Evolutionary conservation across 2,113 vertebrate genomes (phyloP).

Genomic region (Sminthopsis crassicaudata): DNA sequence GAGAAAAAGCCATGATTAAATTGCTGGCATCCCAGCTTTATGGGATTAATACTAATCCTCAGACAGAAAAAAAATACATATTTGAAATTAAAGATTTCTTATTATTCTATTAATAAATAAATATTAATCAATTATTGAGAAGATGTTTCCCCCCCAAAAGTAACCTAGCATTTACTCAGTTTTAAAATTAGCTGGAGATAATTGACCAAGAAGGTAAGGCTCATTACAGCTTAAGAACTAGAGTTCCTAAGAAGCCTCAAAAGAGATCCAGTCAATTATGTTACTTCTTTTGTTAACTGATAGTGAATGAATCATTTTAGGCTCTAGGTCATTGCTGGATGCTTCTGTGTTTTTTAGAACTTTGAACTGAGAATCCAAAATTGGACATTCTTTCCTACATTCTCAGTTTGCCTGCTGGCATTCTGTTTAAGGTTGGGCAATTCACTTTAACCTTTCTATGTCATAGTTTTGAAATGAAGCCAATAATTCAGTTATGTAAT

Average conservation of each 20-base stretch:
- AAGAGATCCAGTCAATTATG: background rate
- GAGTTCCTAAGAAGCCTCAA: background rate
- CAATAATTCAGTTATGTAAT: slow-evolving; percentile 58
- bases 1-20: background rate
- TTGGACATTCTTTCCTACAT: slow-evolving; percentile 18
- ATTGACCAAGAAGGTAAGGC: background rate
- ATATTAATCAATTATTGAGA: background rate
- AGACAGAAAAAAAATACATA: background rate
- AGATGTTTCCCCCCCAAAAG: background rate
- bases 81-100: background rate
- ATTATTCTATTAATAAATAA: background rate
- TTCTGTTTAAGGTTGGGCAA: slow-evolving; percentile 53
- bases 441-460: slow-evolving; percentile 53
- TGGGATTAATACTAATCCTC: background rate
- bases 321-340: background rate
- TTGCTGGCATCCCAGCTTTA: background rate
- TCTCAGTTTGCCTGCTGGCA: background rate
- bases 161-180: background rate
- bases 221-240: background rate
- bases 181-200: background rate
- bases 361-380: slow-evolving; percentile 49
- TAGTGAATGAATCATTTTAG: background rate
- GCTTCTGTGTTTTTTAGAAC: slow-evolving; percentile 44
- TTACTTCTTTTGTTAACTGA: background rate
- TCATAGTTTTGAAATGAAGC: slow-evolving; percentile 58